Evolutionary conservation across 2,113 vertebrate species (phyloP).

Genomic region (Enhydra lutris): DNA sequence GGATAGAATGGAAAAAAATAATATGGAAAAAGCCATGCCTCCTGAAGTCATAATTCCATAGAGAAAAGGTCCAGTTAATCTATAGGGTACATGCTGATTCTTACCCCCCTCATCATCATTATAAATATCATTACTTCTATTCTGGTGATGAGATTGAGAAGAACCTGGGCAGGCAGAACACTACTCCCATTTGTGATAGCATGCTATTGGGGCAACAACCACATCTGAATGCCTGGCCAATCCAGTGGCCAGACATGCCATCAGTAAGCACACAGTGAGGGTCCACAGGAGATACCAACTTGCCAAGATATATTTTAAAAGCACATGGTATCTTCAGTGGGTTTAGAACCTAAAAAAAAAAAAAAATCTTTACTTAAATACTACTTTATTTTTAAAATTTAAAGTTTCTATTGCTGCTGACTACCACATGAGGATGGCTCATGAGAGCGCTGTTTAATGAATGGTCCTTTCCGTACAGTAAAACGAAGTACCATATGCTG

Average conservation of each 20-base stretch:
- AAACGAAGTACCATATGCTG: not conserved
- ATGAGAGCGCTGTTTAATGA: not conserved
- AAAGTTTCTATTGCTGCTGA: not conserved
- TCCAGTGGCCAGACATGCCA: too few species aligned
- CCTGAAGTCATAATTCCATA: not conserved
- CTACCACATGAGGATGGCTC: not conserved
- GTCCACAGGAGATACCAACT: too few species aligned
- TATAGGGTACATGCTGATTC: not conserved
- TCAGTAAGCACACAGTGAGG: rapidly evolving
- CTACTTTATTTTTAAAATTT: not conserved
- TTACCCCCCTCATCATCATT: not conserved
- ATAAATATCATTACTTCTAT: not conserved
- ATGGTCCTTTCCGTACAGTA: not conserved
- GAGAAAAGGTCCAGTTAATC: not conserved
- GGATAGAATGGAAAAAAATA: not conserved
- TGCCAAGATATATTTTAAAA: not conserved
- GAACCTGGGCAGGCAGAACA: not conserved
- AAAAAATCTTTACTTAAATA: not conserved
- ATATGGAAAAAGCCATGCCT: not conserved
- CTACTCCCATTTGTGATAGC: too few species aligned
- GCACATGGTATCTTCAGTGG: not conserved
- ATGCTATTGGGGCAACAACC: not conserved
- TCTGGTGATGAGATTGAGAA: not conserved
- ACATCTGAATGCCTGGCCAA: not conserved
- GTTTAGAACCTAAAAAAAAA: not conserved